Base-by-base conservation (phyloP, 2,113 vertebrate species). In the Myotis davidii region DNA sequence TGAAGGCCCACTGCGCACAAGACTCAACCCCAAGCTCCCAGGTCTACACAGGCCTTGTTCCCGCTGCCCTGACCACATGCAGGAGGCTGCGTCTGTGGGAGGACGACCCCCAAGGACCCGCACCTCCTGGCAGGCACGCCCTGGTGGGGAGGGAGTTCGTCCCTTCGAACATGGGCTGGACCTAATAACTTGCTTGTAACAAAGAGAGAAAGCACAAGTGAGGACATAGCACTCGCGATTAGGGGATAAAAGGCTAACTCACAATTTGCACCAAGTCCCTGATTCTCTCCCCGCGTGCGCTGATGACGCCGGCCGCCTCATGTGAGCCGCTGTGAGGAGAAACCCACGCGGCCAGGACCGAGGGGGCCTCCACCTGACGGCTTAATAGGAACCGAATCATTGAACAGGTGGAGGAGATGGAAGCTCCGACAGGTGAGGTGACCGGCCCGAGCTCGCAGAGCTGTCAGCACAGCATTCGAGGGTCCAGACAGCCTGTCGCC, bases 331-430 rank as follows among this genome's bases (percentile, higher is more conserved):
- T 25, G 9, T 14, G 12, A 42, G 50, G n/a, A 73, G 54, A 78
- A 54, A n/a, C 6, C 4, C 13, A 2, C 1, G 1, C 1, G 21
- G 25, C 27, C 13, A 34, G n/a, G n/a, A 69, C 3, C 2, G 3
- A 42, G n/a, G 72, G 2, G 32, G 23, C 73, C 45, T n/a, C 61
- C 34, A 52, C n/a, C n/a, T 39, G 29, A 21, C 4, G 25, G 23
- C 39, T 50, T 37, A 0, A 0, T 1, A 69, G 70, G 13, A 72
- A 52, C 34, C 7, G 39, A 77, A 39, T 45, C 39, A 16, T 45
- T 67, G 89, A 34, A 45, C n/a, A 81, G 39, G 12, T 21, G 42
- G 42, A 92, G n/a, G n/a, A 11, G 70, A 65, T 11, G 59, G 73
- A 61, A 17, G 32, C 42, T 42, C 50, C 21, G 11, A 23, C 37